Evolutionary conservation across 2,113 vertebrate genomes (phyloP), one percentile per base, ranked within the genome.

Genomic region (Myrmecophaga tridactyla): DNA sequence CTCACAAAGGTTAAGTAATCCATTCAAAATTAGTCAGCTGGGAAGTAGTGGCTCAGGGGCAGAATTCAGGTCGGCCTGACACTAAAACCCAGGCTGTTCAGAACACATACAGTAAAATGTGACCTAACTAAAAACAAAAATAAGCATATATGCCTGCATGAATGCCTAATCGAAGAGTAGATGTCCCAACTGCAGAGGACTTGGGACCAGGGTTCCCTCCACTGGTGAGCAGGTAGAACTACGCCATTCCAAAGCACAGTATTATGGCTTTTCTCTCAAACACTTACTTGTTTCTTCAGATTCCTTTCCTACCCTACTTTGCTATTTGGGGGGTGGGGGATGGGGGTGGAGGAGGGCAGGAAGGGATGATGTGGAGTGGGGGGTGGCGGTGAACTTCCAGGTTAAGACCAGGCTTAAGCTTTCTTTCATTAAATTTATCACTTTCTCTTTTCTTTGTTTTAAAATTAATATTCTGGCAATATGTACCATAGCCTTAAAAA

Each of bases 151-250:
- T 21, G 48, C 39, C 17, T 39, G 34, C 13, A 2, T 46, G 18
- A 67, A 23, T 39, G 36, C 51, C 65, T 70, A 13, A 41, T 20
- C 14, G 3, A 69, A 65, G 7, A 85, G 70, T 0, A 15, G 58
- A 13, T n/a, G n/a, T 9, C 0, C 51, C 0, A 20, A 60, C 15
- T 0, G 29, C 0, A 2, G 39, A 39, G 20, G 77, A 70, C 4
- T 29, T 4, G 4, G 69, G 86, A 31, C 12, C 53, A 78, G 78
- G 87, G 84, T 21, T 86, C 96, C 96, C 95, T 34, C 96, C 0
- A 13, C 69, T 93, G 95, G 95, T 25, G 8, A 78, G 56, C 12
- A 12, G 31, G 0, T 1, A 53, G 13, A 87, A 83, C 39, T 81
- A 73, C 69, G n/a, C 77, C 48, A 36, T 13, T 46, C 20, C 78